Evolutionary conservation across 2,888 invertebrate species (phyloP).

Genomic region (Pinctada fucata): DNA sequence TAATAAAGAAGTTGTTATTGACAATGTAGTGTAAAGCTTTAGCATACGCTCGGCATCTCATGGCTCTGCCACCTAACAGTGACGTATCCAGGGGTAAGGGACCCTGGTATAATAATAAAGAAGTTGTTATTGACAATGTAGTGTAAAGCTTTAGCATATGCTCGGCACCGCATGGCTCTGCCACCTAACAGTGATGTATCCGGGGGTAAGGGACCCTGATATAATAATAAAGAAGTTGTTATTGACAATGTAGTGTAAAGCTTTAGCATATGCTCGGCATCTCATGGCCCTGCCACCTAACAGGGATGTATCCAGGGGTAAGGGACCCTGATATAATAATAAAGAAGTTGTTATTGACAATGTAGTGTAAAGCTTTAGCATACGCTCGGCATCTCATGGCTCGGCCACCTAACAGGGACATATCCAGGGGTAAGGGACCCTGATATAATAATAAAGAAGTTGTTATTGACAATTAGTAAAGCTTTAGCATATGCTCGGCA

Average conservation of each 20-base stretch:
- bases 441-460: too few species aligned
- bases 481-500: conserved; percentile 92
- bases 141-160: conserved; percentile 89
- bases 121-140: too few species aligned
- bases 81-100: conserved; percentile 92
- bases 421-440: conserved; percentile 93
- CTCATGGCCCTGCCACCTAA: conserved; percentile 96
- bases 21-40: too few species aligned
- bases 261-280: conserved; percentile 90
- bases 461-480: too few species aligned
- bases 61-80: conserved; percentile 93
- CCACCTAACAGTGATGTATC: conserved; percentile 92
- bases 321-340: conserved; percentile 91
- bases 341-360: too few species aligned
- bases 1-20: too few species aligned
- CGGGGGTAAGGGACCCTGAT: conserved; percentile 91
- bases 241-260: conserved; percentile 90
- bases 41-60: conserved; percentile 92
- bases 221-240: too few species aligned
- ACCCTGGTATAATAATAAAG: too few species aligned
- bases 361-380: conserved; percentile 90
- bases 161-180: conserved; percentile 94
- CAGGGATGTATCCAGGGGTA: conserved; percentile 91
- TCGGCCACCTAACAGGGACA: conserved; percentile 90
- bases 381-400: conserved; percentile 95